Base-by-base conservation (phyloP, 2,113 vertebrate genomes). In the Spizaetus ornatus region DNA sequence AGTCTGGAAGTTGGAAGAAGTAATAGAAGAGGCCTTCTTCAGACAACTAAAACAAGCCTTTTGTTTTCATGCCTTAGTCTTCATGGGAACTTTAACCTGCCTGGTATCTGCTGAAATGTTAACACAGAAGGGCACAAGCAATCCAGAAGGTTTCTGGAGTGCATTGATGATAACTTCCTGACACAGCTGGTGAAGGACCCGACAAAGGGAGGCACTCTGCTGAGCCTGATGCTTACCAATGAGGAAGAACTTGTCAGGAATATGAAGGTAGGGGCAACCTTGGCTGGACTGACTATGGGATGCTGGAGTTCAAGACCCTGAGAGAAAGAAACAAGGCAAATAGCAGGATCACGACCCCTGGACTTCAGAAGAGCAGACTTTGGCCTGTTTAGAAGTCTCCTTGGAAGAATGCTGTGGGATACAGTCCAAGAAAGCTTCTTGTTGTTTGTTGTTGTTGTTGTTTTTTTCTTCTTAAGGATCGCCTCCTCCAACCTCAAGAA, bases 401-500 rank as follows among this genome's bases (percentile, higher is more conserved):
- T 53, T 53, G 65, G n/a, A 73, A 53, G 31, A 69, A 52, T 42
- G 6, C 29, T 85, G 12, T 61, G 23, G 20, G 23, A 13, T 70
- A 12, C 7, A 42, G 48, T 34, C 31, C 48, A 58, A 43, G 26
- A 72, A 9, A 43, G 11, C 29, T 81, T 22, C n/a, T 74, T 83
- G 43, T 74, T 83, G 38, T 13, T 22, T 8, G 13, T 15, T 50
- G 50, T 1, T 78, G 56, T 20, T 66, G 5, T 6, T 40, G 38
- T 17, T 62, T 10, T 90, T 82, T 76, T 55, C 15, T 40, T 76
- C n/a, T 66, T 11, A 40, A 65, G 13, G 5, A 20, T 45, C 11
- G 0, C 1, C 0, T 40, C 6, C 15, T 66, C 23, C 2, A 40
- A 70, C 27, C 40, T 34, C 25, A 40, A 45, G 11, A 71, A 17